Percentiles rank a stretch among this genome's conserved stretches.
phyloP scores from a whole-genome alignment of 2,888 invertebrate genomes.

The Elegia similella region DNA sequence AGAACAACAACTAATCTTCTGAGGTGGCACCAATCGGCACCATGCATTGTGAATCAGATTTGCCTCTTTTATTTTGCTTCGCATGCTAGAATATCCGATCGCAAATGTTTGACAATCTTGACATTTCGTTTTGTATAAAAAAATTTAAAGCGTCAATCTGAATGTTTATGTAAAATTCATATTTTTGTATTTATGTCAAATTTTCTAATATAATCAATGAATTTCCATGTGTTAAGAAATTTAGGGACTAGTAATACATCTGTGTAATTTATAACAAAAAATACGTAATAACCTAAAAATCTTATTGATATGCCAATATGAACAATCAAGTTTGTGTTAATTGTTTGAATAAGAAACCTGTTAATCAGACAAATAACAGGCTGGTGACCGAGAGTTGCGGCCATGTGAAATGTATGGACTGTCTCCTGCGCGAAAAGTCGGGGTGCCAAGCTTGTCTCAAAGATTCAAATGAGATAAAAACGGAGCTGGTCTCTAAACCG shows the following conservation, averaged over 20 bases:
- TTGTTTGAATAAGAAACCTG: slow-evolving; percentile 79
- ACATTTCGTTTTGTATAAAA: neutral
- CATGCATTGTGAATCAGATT: no score
- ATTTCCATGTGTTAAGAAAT: neutral
- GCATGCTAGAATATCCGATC: neutral
- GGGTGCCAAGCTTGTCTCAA: slow-evolving; percentile 82
- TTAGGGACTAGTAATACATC: neutral
- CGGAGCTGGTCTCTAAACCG: slow-evolving; percentile 28
- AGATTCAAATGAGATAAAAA: slow-evolving; percentile 16
- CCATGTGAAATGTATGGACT: slow-evolving; percentile 88
- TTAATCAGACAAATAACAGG: slow-evolving; percentile 81
- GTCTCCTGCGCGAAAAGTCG: slow-evolving; percentile 84
- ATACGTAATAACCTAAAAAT: slow-evolving; percentile 32
- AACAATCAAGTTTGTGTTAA: slow-evolving; percentile 80
- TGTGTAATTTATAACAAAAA: neutral
- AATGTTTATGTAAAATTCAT: neutral
- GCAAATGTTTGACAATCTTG: neutral
- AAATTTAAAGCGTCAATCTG: slow-evolving; percentile 1
- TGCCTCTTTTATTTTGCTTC: neutral
- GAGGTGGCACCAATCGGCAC: no score
- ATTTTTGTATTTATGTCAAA: neutral
- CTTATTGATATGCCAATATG: slow-evolving; percentile 53
- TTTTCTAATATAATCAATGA: neutral
- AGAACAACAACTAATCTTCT: no score
- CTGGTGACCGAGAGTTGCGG: slow-evolving; percentile 88